A percentile compares a stretch with the other conserved stretches of the same genome.
Evolutionary conservation across 2,797 vertebrate genomes (phyloP).

Genomic region (Mormyrops boulengeri): DNA sequence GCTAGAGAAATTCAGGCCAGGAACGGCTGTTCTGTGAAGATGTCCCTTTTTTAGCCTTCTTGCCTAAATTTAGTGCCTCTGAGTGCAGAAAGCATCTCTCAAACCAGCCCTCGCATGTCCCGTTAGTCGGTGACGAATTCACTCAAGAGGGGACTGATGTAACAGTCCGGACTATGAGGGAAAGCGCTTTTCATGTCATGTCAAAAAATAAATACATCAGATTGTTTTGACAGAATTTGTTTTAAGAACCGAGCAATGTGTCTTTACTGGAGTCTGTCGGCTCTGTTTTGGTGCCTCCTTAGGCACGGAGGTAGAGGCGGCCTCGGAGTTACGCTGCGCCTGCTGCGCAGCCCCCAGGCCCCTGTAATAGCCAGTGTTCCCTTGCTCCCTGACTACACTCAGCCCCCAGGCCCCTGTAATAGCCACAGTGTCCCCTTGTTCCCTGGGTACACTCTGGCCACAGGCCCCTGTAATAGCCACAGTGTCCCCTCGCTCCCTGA

Average conservation of each 20-base stretch:
- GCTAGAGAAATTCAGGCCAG: neutral
- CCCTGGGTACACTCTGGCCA: neutral
- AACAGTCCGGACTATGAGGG: neutral
- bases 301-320: neutral
- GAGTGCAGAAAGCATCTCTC: conserved; percentile 1
- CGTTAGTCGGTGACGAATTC: neutral
- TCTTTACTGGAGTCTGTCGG: neutral
- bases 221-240: conserved; percentile 11
- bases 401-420: no score
- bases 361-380: conserved; percentile 1
- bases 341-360: neutral
- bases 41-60: neutral
- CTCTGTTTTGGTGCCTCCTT: neutral
- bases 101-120: neutral
- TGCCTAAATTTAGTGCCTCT: conserved; percentile 8
- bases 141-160: neutral
- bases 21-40: neutral
- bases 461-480: neutral
- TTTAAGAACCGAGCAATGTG: neutral
- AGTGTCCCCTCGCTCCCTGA: neutral
- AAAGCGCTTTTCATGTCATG: neutral
- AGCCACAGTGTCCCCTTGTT: neutral
- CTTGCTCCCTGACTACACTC: neutral
- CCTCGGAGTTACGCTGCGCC: neutral
- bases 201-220: neutral